Conservation (phyloP, 2,113 vertebrate species). For the Tyrannus savana region DNA sequence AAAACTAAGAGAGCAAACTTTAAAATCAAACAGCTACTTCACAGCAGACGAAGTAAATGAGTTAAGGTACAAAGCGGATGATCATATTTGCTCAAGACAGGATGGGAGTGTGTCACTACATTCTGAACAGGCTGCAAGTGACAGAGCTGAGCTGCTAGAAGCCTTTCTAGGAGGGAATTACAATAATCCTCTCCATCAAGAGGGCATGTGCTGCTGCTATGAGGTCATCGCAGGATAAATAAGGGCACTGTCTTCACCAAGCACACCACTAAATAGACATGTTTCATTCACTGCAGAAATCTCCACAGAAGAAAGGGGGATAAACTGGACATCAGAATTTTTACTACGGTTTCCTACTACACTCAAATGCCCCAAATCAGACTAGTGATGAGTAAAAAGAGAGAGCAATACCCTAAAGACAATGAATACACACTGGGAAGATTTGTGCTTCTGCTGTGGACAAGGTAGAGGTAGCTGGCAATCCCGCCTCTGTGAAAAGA, state of each 20-base stretch:
- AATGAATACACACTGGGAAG: not conserved
- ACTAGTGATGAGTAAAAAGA: not conserved
- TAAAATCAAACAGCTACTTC: constrained; percentile 36
- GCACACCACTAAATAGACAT: not conserved
- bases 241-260: constrained; percentile 39
- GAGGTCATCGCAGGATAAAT: constrained; percentile 57
- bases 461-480: not conserved
- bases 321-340: not conserved
- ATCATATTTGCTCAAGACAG: constrained; percentile 4
- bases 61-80: not conserved
- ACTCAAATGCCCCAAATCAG: not conserved
- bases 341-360: not conserved
- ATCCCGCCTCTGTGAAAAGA: not conserved
- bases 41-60: constrained; percentile 3
- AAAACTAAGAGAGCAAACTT: constrained; percentile 37
- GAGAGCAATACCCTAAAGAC: not conserved
- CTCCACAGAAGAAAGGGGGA: not conserved
- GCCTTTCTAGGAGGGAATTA: constrained; percentile 57
- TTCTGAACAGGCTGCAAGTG: constrained; percentile 49
- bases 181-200: constrained; percentile 64
- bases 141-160: constrained; percentile 58
- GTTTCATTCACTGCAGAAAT: constrained; percentile 22
- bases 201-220: constrained; percentile 41
- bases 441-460: not conserved
- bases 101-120: not conserved